phyloP scores from a whole-genome alignment of 2,888 invertebrate genomes.

The Caradrina kadenii region DNA sequence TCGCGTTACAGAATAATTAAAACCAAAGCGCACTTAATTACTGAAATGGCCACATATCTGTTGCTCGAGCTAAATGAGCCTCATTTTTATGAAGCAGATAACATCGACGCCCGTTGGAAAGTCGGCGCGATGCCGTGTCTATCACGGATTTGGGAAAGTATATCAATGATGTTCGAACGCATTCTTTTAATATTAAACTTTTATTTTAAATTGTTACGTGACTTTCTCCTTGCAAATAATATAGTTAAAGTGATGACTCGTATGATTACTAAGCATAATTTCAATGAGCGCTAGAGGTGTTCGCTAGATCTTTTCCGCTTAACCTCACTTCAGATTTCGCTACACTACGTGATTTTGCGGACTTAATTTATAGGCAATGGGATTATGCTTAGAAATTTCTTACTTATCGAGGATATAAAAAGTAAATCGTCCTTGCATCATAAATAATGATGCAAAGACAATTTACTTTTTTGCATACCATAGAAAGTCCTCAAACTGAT shows the following conservation, averaged over 20 bases:
- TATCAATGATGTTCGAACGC: constrained; percentile 74
- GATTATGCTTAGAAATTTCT: neutral
- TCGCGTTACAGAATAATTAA: constrained; percentile 78
- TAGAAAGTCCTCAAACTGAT: neutral
- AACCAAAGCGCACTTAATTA: constrained; percentile 78
- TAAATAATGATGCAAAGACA: no score
- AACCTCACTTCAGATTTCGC: constrained; percentile 19
- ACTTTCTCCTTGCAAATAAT: constrained; percentile 74
- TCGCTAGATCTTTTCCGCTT: constrained; percentile 13
- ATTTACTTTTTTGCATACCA: neutral
- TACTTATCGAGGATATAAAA: constrained; percentile 4
- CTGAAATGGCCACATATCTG: constrained; percentile 79
- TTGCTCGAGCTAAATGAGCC: constrained; percentile 74
- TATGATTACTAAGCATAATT: constrained; percentile 62
- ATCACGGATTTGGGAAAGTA: constrained; percentile 80
- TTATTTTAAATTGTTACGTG: constrained; percentile 66
- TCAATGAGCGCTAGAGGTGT: constrained; percentile 54
- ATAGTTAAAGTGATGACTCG: constrained; percentile 59
- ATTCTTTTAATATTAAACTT: constrained; percentile 70
- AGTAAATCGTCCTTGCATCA: neutral
- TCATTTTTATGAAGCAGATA: constrained; percentile 75
- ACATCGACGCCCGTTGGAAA: constrained; percentile 72
- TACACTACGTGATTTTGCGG: constrained; percentile 11
- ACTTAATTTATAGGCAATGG: neutral
- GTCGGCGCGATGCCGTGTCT: constrained; percentile 69